A percentile compares a stretch with the other conserved stretches of the same genome.
phyloP scores from a whole-genome alignment of 2,113 vertebrate genomes.

The Colinus virginianus region DNA sequence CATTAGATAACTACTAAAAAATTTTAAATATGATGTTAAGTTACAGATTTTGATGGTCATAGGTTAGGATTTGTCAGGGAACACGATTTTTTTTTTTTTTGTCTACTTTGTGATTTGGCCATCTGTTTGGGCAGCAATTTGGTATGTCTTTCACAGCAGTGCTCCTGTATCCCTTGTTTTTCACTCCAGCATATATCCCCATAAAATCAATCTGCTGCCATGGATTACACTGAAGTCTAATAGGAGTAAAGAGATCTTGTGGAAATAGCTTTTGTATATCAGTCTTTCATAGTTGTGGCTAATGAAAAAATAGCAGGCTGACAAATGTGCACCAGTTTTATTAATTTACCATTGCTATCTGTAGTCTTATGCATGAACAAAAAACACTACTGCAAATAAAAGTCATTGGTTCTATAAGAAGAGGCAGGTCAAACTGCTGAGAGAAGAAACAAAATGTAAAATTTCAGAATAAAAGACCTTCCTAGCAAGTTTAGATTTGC shows the following conservation, averaged over 20 bases:
- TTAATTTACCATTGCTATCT: constrained; percentile 5
- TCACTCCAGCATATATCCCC: background rate
- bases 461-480: background rate
- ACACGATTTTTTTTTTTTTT: background rate
- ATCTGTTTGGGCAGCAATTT: constrained; percentile 48
- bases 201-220: background rate
- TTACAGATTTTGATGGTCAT: background rate
- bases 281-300: background rate
- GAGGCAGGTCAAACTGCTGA: background rate
- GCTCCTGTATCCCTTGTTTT: constrained; percentile 30
- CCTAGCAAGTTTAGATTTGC: background rate
- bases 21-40: background rate
- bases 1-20: background rate
- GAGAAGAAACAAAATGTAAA: background rate
- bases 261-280: background rate
- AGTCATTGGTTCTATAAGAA: background rate
- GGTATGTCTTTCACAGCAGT: constrained; percentile 23
- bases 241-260: constrained; percentile 41
- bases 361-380: background rate
- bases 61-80: constrained; percentile 35
- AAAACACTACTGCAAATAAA: background rate
- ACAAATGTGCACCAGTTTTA: background rate
- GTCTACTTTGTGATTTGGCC: constrained; percentile 24
- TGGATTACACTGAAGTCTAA: background rate
- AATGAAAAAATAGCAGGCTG: background rate